phyloP scores from a whole-genome alignment of 23 tunicate genomes.

The Pegea sp. region DNA sequence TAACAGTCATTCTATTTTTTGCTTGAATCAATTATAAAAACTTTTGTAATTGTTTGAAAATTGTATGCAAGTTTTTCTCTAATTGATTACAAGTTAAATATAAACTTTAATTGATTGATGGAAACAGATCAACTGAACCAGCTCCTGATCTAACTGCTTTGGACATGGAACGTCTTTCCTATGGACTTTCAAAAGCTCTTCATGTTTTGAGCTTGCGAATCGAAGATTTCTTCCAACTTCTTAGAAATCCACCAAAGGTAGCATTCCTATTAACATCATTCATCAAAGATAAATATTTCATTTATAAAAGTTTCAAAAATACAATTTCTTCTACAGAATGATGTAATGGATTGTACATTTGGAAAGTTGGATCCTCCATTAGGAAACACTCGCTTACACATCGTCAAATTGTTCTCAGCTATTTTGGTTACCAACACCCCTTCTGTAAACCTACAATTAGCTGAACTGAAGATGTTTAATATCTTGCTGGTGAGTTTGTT shows the following conservation, averaged over 20 bases:
- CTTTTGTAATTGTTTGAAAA: too few species aligned
- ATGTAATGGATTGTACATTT: slow-evolving; percentile 61
- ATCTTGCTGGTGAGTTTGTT: slow-evolving; percentile 54
- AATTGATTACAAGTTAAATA: too few species aligned
- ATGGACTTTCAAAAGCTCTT: slow-evolving; percentile 64
- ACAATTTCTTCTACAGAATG: slow-evolving; percentile 22
- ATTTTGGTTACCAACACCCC: slow-evolving; percentile 74
- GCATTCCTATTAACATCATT: not conserved
- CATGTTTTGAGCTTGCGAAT: slow-evolving; percentile 64
- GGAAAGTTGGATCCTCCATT: slow-evolving; percentile 76
- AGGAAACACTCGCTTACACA: slow-evolving; percentile 77
- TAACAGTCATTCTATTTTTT: not conserved
- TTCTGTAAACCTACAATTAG: slow-evolving; percentile 60
- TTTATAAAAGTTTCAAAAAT: not conserved
- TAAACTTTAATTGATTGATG: too few species aligned
- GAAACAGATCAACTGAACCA: too few species aligned
- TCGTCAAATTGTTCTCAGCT: slow-evolving; percentile 72
- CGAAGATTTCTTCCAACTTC: slow-evolving; percentile 55
- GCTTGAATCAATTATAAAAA: not conserved
- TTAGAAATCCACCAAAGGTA: slow-evolving; percentile 68
- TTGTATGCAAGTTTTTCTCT: too few species aligned
- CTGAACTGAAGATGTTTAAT: slow-evolving; percentile 60
- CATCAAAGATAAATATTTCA: not conserved
- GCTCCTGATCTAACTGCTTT: slow-evolving; percentile 79
- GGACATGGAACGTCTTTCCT: slow-evolving; percentile 75